Evolutionary conservation across 2,797 vertebrate genomes (phyloP).

Genomic region (Myotis myotis): DNA sequence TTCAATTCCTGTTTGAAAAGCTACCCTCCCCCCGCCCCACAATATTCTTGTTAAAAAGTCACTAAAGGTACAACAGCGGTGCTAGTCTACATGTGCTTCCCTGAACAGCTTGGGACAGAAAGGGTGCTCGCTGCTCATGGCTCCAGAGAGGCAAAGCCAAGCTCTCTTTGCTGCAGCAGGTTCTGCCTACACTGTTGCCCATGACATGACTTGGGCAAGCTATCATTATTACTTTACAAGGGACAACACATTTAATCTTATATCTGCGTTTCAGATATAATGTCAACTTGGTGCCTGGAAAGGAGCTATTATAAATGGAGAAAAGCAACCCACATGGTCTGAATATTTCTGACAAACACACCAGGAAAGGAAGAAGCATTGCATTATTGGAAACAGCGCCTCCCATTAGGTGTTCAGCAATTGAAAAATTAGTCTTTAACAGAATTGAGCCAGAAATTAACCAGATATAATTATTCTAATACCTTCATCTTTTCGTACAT

Average conservation of each 20-base stretch:
- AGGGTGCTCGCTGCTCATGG: neutral
- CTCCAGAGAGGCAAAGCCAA: neutral
- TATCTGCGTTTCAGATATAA: neutral
- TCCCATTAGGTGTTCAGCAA: neutral
- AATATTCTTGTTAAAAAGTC: constrained; percentile 10
- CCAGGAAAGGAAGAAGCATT: neutral
- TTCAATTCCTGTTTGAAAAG: neutral
- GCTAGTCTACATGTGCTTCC: neutral
- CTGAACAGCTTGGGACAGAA: neutral
- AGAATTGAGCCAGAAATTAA: neutral
- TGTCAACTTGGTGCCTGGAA: neutral
- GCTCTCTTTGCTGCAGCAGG: neutral
- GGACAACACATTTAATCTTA: constrained; percentile 22
- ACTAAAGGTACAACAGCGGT: neutral
- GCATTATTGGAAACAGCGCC: neutral
- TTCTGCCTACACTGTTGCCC: neutral
- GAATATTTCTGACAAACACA: neutral
- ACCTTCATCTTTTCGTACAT: constrained; percentile 55
- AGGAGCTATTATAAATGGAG: neutral
- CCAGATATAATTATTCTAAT: constrained; percentile 35
- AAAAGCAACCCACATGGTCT: neutral
- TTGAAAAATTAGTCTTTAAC: neutral
- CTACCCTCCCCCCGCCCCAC: no score
- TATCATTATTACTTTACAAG: neutral
- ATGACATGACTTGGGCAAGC: constrained; percentile 20